These are phyloP conservation scores for Pristionchus mayeri DNA, from an alignment of 2,888 invertebrate species.

Conservation along the genomic window DNA sequence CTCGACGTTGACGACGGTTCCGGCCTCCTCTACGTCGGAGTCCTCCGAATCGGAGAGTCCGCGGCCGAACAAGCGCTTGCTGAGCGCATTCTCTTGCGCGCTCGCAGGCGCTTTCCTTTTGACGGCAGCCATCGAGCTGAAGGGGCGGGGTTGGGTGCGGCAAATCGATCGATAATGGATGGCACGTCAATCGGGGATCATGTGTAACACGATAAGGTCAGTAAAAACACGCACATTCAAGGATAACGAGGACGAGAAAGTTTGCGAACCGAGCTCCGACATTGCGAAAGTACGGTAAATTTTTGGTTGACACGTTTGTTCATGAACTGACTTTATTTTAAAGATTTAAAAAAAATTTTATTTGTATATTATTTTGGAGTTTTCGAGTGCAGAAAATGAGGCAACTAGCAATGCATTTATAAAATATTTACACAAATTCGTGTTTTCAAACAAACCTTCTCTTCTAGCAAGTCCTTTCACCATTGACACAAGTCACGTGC, in stretches of 20 bases:
- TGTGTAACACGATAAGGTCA: not conserved
- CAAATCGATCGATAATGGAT: not conserved
- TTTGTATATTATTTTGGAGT: too few relatives aligned
- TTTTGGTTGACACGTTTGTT: not conserved
- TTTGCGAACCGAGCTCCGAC: not conserved
- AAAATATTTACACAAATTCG: too few relatives aligned
- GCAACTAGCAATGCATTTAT: too few relatives aligned
- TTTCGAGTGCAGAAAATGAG: too few relatives aligned
- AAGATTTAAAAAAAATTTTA: too few relatives aligned
- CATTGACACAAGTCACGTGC: not conserved
- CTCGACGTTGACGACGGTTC: not conserved
- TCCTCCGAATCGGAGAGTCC: constrained; percentile 45
- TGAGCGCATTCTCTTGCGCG: not conserved
- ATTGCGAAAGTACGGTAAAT: not conserved
- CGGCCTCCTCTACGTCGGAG: constrained; percentile 34
- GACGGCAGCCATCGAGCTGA: constrained; percentile 2
- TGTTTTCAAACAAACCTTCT: too few relatives aligned
- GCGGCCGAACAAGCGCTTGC: constrained; percentile 38
- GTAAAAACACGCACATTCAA: not conserved
- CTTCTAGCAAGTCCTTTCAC: too few relatives aligned
- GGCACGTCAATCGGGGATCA: not conserved
- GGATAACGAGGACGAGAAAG: not conserved
- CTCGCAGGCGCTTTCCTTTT: constrained; percentile 42
- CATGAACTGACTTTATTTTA: not conserved
- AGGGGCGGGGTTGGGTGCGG: not conserved